Base-by-base conservation (phyloP, 2,113 vertebrate genomes). In the Anser cygnoides region DNA sequence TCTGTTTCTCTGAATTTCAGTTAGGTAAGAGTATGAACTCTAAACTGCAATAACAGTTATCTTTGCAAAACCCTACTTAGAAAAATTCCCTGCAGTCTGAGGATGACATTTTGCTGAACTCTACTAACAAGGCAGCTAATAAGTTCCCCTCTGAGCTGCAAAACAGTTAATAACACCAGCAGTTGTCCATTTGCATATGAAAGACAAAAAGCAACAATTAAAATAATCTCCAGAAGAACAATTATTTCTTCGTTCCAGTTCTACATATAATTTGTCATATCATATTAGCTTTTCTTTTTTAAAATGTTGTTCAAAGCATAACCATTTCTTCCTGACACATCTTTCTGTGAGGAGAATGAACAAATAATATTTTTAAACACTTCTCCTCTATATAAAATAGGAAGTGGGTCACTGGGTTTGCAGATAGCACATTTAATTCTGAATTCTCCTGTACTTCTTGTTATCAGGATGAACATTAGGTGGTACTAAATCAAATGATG, bases 331-430 rank as follows among this genome's bases (percentile, higher is more conserved):
- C 31, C 46, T 14, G 7, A 57, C 4, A 9, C 37, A 62, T 61
- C 46, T 26, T 81, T 84, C 70, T 84, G 49, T 1, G 2, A 94
- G 68, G 20, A 3, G 1, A 72, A 68, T 23, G 61, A 90, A 75
- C 8, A 84, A 93, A 89, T 9, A 62, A 23, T 52, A 9, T 65
- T 88, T 87, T 94, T 49, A 86, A 90, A 92, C 16, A 35, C 17
- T 94, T 92, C n/a, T 81, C 9, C 16, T 90, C 66, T 75, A 50
- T 72, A 92, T 87, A 61, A 87, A 94, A 75, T 26, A 84, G 66
- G 79, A 96, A 90, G 39, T 94, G 68, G 90, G 83, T 96, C 86
- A 95, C 44, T 72, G 65, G 76, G 86, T 70, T 95, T 92, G n/a
- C 66, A 95, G 74, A 94, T 75, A 81, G 91, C 77, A 80, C 68